Percentiles rank a stretch among this genome's conserved stretches.
Conservation (phyloP, 2,113 vertebrate genomes). For the Mormyrus lacerda region DNA sequence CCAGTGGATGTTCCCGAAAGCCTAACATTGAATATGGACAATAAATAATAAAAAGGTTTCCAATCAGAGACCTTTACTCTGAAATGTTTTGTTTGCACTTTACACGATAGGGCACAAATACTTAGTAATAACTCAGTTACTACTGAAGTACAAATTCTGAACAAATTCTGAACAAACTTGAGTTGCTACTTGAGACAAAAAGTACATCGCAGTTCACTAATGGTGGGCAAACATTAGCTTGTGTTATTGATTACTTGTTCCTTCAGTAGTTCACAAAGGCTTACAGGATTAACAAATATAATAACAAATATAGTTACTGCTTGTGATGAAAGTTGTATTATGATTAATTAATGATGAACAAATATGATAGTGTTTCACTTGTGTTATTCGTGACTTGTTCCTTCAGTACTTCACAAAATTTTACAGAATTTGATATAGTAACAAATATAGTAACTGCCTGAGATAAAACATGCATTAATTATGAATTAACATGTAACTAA, state of each 20-base stretch:
- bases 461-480: too few species aligned
- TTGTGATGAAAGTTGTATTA: neutral
- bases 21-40: neutral
- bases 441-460: too few species aligned
- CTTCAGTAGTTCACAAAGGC: neutral
- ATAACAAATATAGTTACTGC: neutral
- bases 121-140: neutral
- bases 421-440: too few species aligned
- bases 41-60: neutral
- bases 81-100: neutral
- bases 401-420: too few species aligned
- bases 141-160: neutral
- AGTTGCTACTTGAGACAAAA: neutral
- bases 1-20: neutral
- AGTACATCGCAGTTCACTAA: neutral
- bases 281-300: neutral
- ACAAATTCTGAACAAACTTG: neutral
- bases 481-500: neutral
- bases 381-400: too few species aligned
- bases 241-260: neutral
- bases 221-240: neutral
- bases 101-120: neutral
- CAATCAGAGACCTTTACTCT: neutral
- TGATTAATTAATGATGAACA: neutral
- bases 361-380: neutral